Evolutionary conservation across 1,140 invertebrate genomes (phyloP), one percentile per base, ranked within the genome.

Genomic region (Choristoneura fumiferana): DNA sequence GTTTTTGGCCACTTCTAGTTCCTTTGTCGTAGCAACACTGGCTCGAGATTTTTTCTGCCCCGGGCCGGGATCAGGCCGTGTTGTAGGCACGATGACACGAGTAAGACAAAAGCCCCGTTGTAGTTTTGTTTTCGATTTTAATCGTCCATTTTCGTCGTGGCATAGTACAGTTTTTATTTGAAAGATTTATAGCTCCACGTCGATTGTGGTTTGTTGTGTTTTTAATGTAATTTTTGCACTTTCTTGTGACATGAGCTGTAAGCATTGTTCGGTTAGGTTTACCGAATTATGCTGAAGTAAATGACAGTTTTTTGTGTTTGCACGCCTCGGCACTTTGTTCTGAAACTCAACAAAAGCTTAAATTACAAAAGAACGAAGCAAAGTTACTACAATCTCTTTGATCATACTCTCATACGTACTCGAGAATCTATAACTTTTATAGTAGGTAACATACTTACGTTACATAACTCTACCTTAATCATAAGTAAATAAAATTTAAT

Each of bases 21-120:
- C 37, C 37, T 1, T 14, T 39, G 10, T 39, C 1, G 10, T 12
- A 4, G 37, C 37, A n/a, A 8, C 37, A n/a, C 37, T n/a, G 37
- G 13, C 10, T 12, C 37, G 2, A n/a, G n/a, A n/a, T n/a, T n/a
- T 39, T 14, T 14, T 14, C 4, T 4, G 2, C 1, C 13, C 22
- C 35, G 29, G 53, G 12, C 2, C 53, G 29, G 33, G 53, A 18
- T 15, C 18, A 78, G 77, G 76, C 73, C 68, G 22, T 76, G 71
- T 86, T 80, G 83, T 83, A 84, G 78, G 84, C 83, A 84, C 75
- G 78, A 77, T 82, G 78, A 86, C 83, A 84, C 75, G 78, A 77
- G 75, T 81, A 81, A 86, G 73, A 86, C 79, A 86, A 86, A 85
- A 83, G 78, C 67, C 71, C 65, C 69, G 71, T 71, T 77, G 81